These are phyloP conservation scores for Chlamydotis undulata DNA, from an alignment of 2,113 vertebrate species.

Conservation along the genomic window DNA sequence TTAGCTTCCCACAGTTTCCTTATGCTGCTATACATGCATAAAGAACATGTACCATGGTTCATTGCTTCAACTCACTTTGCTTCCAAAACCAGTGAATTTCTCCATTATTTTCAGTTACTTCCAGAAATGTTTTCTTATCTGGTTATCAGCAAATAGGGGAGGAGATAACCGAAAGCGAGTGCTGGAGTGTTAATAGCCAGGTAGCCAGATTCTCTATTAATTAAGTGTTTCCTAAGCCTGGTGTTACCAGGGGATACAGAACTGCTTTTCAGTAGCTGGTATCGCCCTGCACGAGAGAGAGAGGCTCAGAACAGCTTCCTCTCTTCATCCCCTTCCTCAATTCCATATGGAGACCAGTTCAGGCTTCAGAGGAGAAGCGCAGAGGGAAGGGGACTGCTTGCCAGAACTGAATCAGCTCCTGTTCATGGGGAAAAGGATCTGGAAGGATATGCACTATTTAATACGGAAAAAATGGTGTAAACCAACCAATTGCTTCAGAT, in stretches of 20 bases:
- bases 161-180: background rate
- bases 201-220: background rate
- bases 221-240: constrained; percentile 3
- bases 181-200: background rate
- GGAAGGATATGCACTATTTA: background rate
- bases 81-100: background rate
- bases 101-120: background rate
- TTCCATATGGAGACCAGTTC: background rate
- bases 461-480: background rate
- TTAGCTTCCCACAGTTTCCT: constrained; percentile 71
- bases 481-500: background rate
- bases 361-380: background rate
- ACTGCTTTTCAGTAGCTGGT: constrained; percentile 32
- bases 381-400: background rate
- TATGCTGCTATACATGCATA: constrained; percentile 49
- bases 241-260: constrained; percentile 66
- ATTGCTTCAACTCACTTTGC: constrained; percentile 1
- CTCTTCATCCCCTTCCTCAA: background rate
- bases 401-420: background rate
- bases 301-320: constrained; percentile 21
- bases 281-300: background rate
- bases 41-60: background rate
- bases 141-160: background rate
- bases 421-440: background rate
- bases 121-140: background rate